Conservation (phyloP, 2,888 invertebrate genomes). For the Campaea margaritaria region DNA sequence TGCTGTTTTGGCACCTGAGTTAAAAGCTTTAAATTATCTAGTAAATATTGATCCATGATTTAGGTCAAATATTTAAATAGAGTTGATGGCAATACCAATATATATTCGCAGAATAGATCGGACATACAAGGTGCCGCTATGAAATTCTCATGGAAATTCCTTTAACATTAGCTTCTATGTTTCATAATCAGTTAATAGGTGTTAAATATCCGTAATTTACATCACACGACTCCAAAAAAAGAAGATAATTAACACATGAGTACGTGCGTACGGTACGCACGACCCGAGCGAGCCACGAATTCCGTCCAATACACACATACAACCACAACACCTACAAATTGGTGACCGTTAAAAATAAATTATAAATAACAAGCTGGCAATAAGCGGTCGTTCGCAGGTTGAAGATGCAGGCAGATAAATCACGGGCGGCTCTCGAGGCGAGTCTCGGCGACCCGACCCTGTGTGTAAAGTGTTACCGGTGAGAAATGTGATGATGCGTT, state of each 20-base stretch:
- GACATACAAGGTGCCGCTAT: neutral
- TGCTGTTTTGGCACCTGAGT: too few relatives aligned
- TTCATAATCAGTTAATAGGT: conserved; percentile 25
- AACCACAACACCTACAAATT: conserved; percentile 74
- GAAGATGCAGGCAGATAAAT: conserved; percentile 82
- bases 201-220: conserved; percentile 43
- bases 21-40: too few relatives aligned
- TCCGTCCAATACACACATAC: conserved; percentile 50
- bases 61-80: too few relatives aligned
- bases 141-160: conserved; percentile 12
- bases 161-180: conserved; percentile 10
- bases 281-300: conserved; percentile 51
- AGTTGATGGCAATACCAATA: too few relatives aligned
- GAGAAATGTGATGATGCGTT: conserved; percentile 67
- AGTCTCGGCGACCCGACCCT: conserved; percentile 53
- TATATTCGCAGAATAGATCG: too few relatives aligned
- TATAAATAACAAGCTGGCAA: conserved; percentile 82
- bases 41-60: too few relatives aligned
- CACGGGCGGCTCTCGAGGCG: conserved; percentile 63
- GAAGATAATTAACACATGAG: conserved; percentile 53
- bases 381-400: conserved; percentile 83
- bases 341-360: conserved; percentile 84
- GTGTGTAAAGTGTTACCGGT: conserved; percentile 69
- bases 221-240: conserved; percentile 42
- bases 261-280: conserved; percentile 50